phyloP scores from a whole-genome alignment of 2,797 vertebrate species.

The Vireo griseus region DNA sequence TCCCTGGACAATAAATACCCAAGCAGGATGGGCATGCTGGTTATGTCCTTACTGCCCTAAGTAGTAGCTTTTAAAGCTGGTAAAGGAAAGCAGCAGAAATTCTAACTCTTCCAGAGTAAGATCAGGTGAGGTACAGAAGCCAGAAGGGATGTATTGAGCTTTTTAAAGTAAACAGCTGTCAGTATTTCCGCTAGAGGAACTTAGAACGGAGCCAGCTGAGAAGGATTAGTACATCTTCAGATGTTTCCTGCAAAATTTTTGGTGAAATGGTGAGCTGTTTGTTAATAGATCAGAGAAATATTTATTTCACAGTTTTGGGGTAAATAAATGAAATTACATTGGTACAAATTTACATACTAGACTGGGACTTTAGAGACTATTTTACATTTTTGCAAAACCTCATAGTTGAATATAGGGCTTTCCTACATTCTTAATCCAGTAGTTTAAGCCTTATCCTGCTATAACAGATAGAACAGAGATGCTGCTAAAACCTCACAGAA shows the following conservation, averaged over 20 bases:
- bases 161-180: not conserved
- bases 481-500: not conserved
- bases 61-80: not conserved
- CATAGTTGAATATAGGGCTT: not conserved
- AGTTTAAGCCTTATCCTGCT: not conserved
- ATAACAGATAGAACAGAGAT: not conserved
- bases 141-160: not conserved
- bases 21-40: not conserved
- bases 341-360: not conserved
- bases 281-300: not conserved
- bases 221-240: not conserved
- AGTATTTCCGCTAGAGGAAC: not conserved
- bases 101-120: not conserved
- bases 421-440: not conserved
- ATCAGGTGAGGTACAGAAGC: not conserved
- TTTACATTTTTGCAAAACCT: not conserved
- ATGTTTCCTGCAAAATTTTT: not conserved
- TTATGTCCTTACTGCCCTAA: not conserved
- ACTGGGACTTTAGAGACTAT: not conserved
- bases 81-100: not conserved
- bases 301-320: not conserved
- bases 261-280: not conserved
- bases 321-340: not conserved
- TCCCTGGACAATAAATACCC: not conserved
- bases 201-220: not conserved